Percentiles rank a stretch among this genome's conserved stretches.
phyloP scores from a whole-genome alignment of 2,113 vertebrate genomes.

The Gopherus evgoodei region DNA sequence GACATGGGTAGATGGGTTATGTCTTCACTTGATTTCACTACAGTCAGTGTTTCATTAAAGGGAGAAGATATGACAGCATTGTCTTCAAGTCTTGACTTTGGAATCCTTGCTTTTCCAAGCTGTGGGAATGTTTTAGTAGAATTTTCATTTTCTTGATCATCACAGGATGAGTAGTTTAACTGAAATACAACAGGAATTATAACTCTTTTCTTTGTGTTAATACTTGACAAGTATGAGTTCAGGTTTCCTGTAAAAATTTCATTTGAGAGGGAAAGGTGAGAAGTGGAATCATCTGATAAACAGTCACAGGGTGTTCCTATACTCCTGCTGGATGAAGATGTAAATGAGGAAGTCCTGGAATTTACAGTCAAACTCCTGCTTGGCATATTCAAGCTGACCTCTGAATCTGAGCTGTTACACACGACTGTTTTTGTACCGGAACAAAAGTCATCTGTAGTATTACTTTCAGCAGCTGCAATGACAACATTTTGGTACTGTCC shows the following conservation, averaged over 20 bases:
- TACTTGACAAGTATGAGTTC: slow-evolving; percentile 30
- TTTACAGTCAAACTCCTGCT: slow-evolving; percentile 12
- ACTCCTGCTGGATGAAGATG: slow-evolving; percentile 40
- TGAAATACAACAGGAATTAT: not conserved
- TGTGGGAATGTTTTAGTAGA: not conserved
- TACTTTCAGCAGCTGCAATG: slow-evolving; percentile 38
- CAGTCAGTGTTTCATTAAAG: slow-evolving; percentile 30
- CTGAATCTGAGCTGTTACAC: slow-evolving; percentile 20
- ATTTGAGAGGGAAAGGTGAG: not conserved
- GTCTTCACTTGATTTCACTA: slow-evolving; percentile 49
- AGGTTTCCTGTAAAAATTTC: slow-evolving; percentile 36
- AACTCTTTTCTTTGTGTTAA: slow-evolving; percentile 30
- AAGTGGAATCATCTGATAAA: slow-evolving; percentile 37
- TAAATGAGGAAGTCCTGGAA: slow-evolving; percentile 5
- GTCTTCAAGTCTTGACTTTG: slow-evolving; percentile 8
- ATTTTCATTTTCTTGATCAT: slow-evolving; percentile 8
- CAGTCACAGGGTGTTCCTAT: slow-evolving; percentile 48
- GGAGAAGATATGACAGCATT: not conserved
- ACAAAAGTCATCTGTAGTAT: slow-evolving; percentile 19
- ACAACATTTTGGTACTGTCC: slow-evolving; percentile 12
- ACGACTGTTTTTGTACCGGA: not conserved
- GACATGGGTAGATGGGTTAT: slow-evolving; percentile 23
- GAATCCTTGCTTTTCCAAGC: slow-evolving; percentile 27
- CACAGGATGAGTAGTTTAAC: not conserved
- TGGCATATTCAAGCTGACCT: slow-evolving; percentile 1